Evolutionary conservation across 2,113 vertebrate species (phyloP).

Genomic region (Seriola dumerili): DNA sequence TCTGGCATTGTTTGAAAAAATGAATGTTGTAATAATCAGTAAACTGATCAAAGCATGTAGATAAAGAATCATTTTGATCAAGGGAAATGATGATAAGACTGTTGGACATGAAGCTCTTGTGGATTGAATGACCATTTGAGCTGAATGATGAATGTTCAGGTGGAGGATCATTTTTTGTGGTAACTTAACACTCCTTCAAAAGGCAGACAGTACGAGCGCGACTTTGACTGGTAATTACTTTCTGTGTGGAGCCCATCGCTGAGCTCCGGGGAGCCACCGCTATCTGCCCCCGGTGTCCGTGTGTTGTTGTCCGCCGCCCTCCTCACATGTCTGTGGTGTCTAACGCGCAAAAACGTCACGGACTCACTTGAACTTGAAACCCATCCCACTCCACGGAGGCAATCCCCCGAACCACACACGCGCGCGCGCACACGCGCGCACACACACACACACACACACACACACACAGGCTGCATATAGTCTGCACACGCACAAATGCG

Average conservation of each 20-base stretch:
- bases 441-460: constrained; percentile 89
- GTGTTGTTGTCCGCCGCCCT: constrained; percentile 82
- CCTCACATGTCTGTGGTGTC: constrained; percentile 77
- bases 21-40: not conserved
- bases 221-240: constrained; percentile 21
- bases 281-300: constrained; percentile 90
- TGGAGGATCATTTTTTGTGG: not conserved
- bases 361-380: constrained; percentile 97
- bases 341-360: constrained; percentile 92
- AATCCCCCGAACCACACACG: constrained; percentile 91
- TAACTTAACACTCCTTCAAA: not conserved
- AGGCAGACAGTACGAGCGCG: not conserved
- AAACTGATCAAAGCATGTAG: not conserved
- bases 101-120: not conserved
- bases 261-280: constrained; percentile 87
- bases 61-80: too few relatives aligned
- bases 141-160: not conserved
- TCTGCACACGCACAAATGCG: constrained; percentile 70
- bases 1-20: not conserved
- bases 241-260: not conserved
- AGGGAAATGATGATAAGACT: not conserved
- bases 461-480: constrained; percentile 82
- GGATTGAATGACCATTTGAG: not conserved
- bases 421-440: constrained; percentile 88
- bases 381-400: constrained; percentile 93